phyloP scores from a whole-genome alignment of 2,797 vertebrate species.

The Acipenser ruthenus region DNA sequence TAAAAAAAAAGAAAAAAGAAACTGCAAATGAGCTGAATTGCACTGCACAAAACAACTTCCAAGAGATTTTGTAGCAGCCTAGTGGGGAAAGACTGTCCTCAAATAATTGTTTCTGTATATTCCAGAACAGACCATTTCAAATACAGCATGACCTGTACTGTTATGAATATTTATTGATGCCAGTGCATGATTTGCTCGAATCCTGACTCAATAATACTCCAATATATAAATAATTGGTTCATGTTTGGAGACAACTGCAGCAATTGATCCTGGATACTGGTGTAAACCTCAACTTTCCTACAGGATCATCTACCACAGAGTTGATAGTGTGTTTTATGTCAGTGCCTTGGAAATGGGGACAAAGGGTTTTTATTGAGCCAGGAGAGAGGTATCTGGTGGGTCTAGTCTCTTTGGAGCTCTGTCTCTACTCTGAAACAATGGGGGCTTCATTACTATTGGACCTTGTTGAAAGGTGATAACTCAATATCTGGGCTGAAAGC shows the following conservation, averaged over 20 bases:
- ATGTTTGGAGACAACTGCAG: not conserved
- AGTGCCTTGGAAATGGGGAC: slow-evolving; percentile 22
- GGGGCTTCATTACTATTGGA: slow-evolving; percentile 20
- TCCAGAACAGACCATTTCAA: no score
- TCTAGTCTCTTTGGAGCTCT: not conserved
- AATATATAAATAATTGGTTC: not conserved
- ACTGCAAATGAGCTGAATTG: no score
- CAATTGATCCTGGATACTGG: not conserved
- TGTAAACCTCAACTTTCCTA: not conserved
- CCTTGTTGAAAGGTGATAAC: slow-evolving; percentile 19
- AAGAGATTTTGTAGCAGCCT: no score
- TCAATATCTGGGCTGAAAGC: slow-evolving; percentile 14
- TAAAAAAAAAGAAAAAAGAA: no score
- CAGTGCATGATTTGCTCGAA: not conserved
- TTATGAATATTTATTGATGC: no score
- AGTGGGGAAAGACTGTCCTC: no score
- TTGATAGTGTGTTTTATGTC: slow-evolving; percentile 15
- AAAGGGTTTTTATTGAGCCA: slow-evolving; percentile 23
- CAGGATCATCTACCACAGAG: slow-evolving; percentile 29
- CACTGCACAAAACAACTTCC: no score
- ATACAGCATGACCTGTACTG: no score
- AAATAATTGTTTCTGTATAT: no score
- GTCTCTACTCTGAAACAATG: slow-evolving; percentile 22
- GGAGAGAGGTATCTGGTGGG: slow-evolving; percentile 23
- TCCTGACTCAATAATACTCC: not conserved